Evolutionary conservation across 2,888 invertebrate species (phyloP), one percentile per base, ranked within the genome.

Genomic region (Chalcosyrphus nemorum): DNA sequence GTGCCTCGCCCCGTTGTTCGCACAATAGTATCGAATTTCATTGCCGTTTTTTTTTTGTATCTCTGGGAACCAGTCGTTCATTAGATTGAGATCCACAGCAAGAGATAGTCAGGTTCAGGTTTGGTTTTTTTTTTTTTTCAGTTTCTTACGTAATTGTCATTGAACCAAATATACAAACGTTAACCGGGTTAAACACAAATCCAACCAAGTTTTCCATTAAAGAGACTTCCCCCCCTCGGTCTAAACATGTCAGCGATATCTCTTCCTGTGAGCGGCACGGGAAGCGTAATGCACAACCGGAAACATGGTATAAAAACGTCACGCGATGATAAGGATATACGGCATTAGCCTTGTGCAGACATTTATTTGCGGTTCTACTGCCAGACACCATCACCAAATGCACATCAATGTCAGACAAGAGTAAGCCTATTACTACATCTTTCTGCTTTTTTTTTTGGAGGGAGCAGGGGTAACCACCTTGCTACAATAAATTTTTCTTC

Each of bases 21-120:
- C 76, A 75, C 50, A 66, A 76, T 21, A 70, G 35, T 76, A 76
- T 81, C 75, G 41, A 57, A 52, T 81, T 81, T 81, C 76, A 56
- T 41, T 52, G 35, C 11, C 15, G 9, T 32, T 63, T 35, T n/a
- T 13, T 32, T 63, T 35, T n/a, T 65, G 24, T 21, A 61, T 43
- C 50, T 35, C 63, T 56, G 41, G 35, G 35, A 72, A 59, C 35
- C 52, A 54, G 54, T 63, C 63, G 75, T 81, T 81, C 75, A 81
- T 81, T 81, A 81, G 81, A 76, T 75, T 56, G 59, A 78, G 78
- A 78, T 57, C 19, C n/a, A 24, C 32, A 47, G 52, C 15, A 13
- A 38, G 5, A 54, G 61, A 54, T 27, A 54, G 32, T 11, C 32
- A 32, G n/a, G 32, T 63, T 63, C 54, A 63, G 15, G 50, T 41